Conservation (phyloP, 2,797 vertebrate genomes). For the Orientallactaga sibirica region DNA sequence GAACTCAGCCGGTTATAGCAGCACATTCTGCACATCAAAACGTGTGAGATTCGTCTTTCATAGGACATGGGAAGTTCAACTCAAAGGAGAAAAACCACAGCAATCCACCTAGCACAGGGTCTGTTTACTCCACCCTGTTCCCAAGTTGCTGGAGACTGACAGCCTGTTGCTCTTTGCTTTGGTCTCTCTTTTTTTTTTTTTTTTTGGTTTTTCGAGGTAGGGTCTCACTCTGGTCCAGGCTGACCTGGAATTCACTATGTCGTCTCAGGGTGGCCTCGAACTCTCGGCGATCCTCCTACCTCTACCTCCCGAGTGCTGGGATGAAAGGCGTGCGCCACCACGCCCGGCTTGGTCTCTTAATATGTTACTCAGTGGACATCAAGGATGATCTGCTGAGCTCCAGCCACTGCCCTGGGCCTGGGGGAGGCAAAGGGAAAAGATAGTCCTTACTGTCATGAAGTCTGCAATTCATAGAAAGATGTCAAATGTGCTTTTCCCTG, state of each 20-base stretch:
- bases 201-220: too few species aligned
- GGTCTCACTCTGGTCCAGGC: too few species aligned
- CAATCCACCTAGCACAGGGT: not conserved
- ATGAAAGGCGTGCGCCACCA: too few species aligned
- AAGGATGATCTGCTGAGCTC: not conserved
- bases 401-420: not conserved
- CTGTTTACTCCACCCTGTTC: rapidly evolving
- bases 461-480: not conserved
- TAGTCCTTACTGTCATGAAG: not conserved
- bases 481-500: not conserved
- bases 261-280: too few species aligned
- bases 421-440: not conserved
- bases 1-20: not conserved
- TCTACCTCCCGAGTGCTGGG: too few species aligned
- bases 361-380: not conserved
- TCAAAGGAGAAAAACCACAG: not conserved
- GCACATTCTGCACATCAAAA: not conserved
- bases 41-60: rapidly evolving
- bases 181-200: too few species aligned
- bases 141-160: not conserved
- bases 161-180: not conserved
- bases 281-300: too few species aligned
- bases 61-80: not conserved
- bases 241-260: too few species aligned
- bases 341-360: not conserved